Evolutionary conservation across 2,113 vertebrate species (phyloP).

Genomic region (Casuarius casuarius): DNA sequence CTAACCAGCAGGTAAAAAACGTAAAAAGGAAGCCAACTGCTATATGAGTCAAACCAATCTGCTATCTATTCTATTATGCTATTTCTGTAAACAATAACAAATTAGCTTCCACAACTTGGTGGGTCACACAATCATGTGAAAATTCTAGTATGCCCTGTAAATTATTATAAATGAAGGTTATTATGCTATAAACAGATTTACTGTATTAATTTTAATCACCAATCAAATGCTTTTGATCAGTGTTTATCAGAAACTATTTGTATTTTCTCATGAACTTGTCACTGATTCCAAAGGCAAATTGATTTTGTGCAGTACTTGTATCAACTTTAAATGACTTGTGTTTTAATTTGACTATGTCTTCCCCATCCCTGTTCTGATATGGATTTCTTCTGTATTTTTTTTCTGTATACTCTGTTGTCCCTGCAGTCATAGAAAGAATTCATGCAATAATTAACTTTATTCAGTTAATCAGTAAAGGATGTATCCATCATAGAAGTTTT

Average conservation of each 20-base stretch:
- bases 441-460: neutral
- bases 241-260: neutral
- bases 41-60: neutral
- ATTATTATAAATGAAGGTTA: neutral
- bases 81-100: neutral
- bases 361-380: neutral
- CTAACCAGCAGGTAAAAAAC: neutral
- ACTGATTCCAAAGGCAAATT: neutral
- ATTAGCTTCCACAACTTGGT: neutral
- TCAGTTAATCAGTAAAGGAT: neutral
- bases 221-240: neutral
- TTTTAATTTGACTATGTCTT: neutral
- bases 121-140: neutral
- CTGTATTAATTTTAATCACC: neutral
- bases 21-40: neutral
- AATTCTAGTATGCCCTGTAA: neutral
- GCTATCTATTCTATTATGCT: neutral
- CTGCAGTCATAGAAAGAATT: neutral
- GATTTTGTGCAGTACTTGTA: neutral
- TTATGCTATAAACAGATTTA: neutral
- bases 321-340: neutral
- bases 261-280: neutral
- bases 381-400: neutral
- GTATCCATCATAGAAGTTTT: neutral
- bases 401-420: neutral